A percentile compares a stretch with the other conserved stretches of the same genome.
Conservation (phyloP, 2,797 vertebrate species). For the Pteropus rufus region DNA sequence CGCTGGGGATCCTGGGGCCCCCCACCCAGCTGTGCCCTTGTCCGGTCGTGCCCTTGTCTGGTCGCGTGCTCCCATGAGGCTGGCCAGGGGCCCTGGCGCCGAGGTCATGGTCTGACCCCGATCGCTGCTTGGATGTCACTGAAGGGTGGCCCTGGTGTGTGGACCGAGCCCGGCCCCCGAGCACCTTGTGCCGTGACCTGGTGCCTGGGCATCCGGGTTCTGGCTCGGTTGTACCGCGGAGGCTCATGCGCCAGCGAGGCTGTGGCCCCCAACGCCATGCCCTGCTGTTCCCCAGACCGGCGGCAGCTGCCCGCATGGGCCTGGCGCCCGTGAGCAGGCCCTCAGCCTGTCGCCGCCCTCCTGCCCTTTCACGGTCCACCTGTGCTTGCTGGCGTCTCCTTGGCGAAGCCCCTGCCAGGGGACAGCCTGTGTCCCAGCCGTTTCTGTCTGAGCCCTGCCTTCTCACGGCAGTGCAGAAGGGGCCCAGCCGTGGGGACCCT, state of each 20-base stretch:
- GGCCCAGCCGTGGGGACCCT: neutral
- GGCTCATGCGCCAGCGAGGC: neutral
- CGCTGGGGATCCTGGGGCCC: too few species aligned
- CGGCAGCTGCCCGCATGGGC: neutral
- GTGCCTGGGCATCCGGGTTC: neutral
- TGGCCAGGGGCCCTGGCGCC: neutral
- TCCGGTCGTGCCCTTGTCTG: neutral
- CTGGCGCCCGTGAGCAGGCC: neutral
- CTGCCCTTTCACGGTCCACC: neutral
- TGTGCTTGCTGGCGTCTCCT: neutral
- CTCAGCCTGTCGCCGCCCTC: neutral
- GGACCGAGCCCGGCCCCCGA: neutral
- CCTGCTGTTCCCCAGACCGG: neutral
- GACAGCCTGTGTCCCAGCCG: rapidly evolving
- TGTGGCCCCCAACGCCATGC: neutral
- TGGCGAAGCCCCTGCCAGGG: neutral
- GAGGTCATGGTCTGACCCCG: neutral
- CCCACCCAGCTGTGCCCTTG: neutral
- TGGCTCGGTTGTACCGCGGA: neutral
- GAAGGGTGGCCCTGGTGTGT: neutral
- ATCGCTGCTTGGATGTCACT: neutral
- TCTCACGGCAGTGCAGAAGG: neutral
- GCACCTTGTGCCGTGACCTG: neutral
- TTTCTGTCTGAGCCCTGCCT: neutral
- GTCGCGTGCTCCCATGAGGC: neutral